Percentiles rank a stretch among this genome's conserved stretches.
Evolutionary conservation across 2,113 vertebrate genomes (phyloP).

Genomic region (Hippocampus comes): DNA sequence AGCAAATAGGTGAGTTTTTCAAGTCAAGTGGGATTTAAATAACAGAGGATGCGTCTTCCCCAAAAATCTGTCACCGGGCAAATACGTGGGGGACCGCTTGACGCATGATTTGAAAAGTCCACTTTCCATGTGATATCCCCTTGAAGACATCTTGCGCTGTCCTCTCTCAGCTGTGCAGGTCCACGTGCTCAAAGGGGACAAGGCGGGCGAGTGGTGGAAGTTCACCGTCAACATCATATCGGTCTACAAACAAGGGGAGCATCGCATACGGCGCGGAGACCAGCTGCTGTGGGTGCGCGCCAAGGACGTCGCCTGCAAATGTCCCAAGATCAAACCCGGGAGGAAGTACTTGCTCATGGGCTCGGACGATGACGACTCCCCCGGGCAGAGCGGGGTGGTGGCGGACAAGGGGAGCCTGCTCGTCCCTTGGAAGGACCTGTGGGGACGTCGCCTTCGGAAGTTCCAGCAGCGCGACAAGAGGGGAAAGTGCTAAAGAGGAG

Average conservation of each 20-base stretch:
- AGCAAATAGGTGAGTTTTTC: too few relatives aligned
- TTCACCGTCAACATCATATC: constrained; percentile 98
- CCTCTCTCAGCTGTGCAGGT: constrained; percentile 84
- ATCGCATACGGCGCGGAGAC: constrained; percentile 92
- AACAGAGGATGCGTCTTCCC: too few relatives aligned
- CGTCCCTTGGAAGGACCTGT: constrained; percentile 98
- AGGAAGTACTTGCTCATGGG: constrained; percentile 96
- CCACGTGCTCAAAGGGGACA: constrained; percentile 92
- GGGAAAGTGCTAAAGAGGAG: constrained; percentile 89
- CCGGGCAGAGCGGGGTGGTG: constrained; percentile 92
- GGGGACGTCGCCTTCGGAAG: constrained; percentile 93
- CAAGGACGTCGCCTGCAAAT: constrained; percentile 94
- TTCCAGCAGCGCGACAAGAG: constrained; percentile 99
- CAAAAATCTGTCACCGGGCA: too few relatives aligned
- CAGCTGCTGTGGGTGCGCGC: constrained; percentile 96
- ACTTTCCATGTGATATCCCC: neutral
- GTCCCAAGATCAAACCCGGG: constrained; percentile 93
- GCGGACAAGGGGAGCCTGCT: constrained; percentile 96
- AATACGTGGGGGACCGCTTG: too few relatives aligned
- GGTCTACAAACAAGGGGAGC: constrained; percentile 92
- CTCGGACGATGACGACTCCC: constrained; percentile 82
- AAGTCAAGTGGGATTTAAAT: too few relatives aligned
- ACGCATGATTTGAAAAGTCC: neutral
- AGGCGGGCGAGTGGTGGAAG: constrained; percentile 97
- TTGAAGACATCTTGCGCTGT: constrained; percentile 4